Base-by-base conservation (phyloP, 2,888 invertebrate genomes). In the Amiota communis region DNA sequence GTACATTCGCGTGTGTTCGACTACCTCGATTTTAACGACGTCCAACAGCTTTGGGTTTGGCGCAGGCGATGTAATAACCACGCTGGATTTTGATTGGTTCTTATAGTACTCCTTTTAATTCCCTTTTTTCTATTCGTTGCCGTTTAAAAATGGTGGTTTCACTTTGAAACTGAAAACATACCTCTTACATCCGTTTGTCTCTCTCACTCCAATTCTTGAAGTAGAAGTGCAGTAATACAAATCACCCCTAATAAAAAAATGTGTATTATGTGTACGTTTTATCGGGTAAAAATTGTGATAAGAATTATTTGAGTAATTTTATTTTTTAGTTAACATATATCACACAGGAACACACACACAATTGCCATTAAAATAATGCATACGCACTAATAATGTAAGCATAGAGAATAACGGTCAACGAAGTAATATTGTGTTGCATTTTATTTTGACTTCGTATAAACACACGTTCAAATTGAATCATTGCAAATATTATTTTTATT, bases 111-210 rank as follows among this genome's bases (percentile, higher is more conserved):
- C 67, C 53, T 68, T 68, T 51, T 23, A 9, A 4, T 20, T 68
- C 51, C 63, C 23, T 20, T 12, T 13, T 68, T 68, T n/a, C 67
- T 23, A 68, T 68, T 68, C 20, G 67, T 23, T 13, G 8, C 3
- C 23, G 20, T 13, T 13, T 2, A 51, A 68, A 68, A 68, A 68
- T 68, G 67, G 67, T 47, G 67, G 20, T 15, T 53, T 68, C 67
- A 36, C 53, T 63, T 20, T 17, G 17, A 59, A 51, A 68, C 12
- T 51, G 17, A 15, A 15, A 10, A 8, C 8, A 10, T 9, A 63
- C 8, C 1, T 12, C n/a, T 9, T 46, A n/a, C 20, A 65, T 47
- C 17, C 48, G n/a, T 47, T 48, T 65, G 48, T 65, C 65, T 15
- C 48, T 15, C 48, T 65, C 48, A 10, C 64, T 15, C 48, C 17